Base-by-base conservation (phyloP, 2,113 vertebrate species). In the Clupea harengus region DNA sequence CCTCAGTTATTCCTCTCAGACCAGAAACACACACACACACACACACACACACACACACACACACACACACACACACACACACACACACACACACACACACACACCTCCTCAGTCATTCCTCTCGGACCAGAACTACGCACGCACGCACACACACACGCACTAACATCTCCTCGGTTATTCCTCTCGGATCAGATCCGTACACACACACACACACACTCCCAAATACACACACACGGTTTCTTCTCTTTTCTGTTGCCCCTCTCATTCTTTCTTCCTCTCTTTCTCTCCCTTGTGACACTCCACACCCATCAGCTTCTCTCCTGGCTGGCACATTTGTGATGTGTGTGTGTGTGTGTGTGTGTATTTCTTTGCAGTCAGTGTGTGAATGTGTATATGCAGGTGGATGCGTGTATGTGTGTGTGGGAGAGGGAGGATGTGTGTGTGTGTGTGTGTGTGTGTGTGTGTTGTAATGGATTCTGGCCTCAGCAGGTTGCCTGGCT, bases 401-500 rank as follows among this genome's bases (percentile, higher is more conserved):
- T 54, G 52, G 3, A 54, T 4, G 82, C 81, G 78, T 7, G 80
- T 88, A 80, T 85, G 84, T 78, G 9, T 78, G 9, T 84, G 85
- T 64, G 60, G 90, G 87, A 85, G 72, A 49, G 82, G 72, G 75
- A 25, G n/a, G n/a, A 45, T 81, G 18, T 64, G 45, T 28, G 39
- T 60, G 44, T 44, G 50, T 49, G 75, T 67, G 54, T 85, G 75
- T 86, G 86, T 81, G 60, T 81, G 83, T 75, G 88, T 87, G 89
- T 83, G 88, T 83, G 72, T 86, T 25, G 60, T 67, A 25, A 81
- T 57, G 72, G 85, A 44, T 18, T 54, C 44, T 54, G 60, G 49
- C 57, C 89, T 45, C 89, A 86, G 86, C 89, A 80, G 89, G 89
- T 72, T 72, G 64, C 81, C 45, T 11, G 15, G 50, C 45, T 85